Base-by-base conservation (phyloP, 2,797 vertebrate genomes). In the Furcifer pardalis region DNA sequence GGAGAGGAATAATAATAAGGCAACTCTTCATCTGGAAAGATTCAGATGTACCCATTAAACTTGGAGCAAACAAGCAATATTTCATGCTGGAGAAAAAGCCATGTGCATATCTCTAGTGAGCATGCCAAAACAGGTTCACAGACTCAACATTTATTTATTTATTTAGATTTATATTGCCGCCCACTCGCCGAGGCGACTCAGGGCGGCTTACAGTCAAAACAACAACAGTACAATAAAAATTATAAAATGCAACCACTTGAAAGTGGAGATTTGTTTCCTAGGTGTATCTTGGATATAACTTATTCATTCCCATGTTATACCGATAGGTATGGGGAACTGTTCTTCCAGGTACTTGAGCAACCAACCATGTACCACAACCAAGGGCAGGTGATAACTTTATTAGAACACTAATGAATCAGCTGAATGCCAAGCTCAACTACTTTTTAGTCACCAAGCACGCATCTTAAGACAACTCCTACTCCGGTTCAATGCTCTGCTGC, bases 391-490 rank as follows among this genome's bases (percentile, higher is more conserved):
- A 49, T 49, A 49, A 49, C 46, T 49, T 49, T 7, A 49, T 49
- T 49, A 49, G 46, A 49, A 7, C 46, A 49, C 46, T 49, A 49
- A 49, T 8, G 46, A 49, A 7, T 49, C 66, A 69, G 66, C 35
- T 37, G 35, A 40, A 19, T 32, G 37, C 35, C 32, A 69, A 19
- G 77, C 87, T 91, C 85, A 84, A 84, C 91, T 85, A 83, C 74
- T 79, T 52, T 2, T 40, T 56, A 60, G 17, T 42, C 23, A 60
- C 56, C 25, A 77, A 77, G 59, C 25, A 42, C 30, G 7, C 4
- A 59, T n/a, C 35, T 13, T 62, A 27, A 42, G 27, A 56, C 5
- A 62, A 77, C 37, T 15, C 37, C 25, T 30, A 42, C 10, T 19
- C 40, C 7, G 4, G 37, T 17, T 62, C 25, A 27, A 49, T 35